Evolutionary conservation across 1,140 invertebrate genomes (phyloP), one percentile per base, ranked within the genome.

Genomic region (Nebria ingens): DNA sequence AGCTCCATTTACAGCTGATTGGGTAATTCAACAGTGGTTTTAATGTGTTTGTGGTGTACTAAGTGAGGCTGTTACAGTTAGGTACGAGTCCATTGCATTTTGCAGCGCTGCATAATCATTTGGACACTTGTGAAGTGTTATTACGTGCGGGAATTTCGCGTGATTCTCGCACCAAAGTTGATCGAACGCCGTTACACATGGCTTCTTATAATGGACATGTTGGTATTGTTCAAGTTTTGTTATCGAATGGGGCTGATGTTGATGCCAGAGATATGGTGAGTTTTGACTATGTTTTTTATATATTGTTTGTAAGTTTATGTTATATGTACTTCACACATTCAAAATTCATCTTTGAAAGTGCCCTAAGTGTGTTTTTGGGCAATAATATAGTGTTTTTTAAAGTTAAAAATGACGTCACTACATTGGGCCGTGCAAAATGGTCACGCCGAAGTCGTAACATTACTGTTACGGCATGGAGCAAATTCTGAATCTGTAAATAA

Each of bases 351-450:
- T 50, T 15, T 50, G 12, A 15, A 17, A 15, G 19, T 50, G 9
- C 9, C 19, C 6, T n/a, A 17, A 9, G 19, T 50, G 19, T 50
- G 17, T n/a, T n/a, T n/a, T n/a, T n/a, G n/a, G n/a, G n/a, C n/a
- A n/a, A 13, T 34, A 13, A 51, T 54, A 21, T n/a, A n/a, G n/a
- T n/a, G n/a, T 58, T 54, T 51, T 50, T 66, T 64, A 57, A 60
- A 89, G 90, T 72, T 96, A 21, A 83, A 83, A 66, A 96, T 95
- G 92, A 95, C 92, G 20, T 91, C 93, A 21, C 74, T 97, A 19
- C 93, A 97, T 75, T 97, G 93, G 93, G 91, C 92, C 9, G 88
- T 88, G 50, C 91, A 94, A 73, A 82, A 86, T 61, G 81, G 83
- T n/a, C 85, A 92, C 68, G 64, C 78, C 22, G 77, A 79, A 49